Conservation (phyloP, 2,888 invertebrate species). For the Stenchaetothrips biformis region DNA sequence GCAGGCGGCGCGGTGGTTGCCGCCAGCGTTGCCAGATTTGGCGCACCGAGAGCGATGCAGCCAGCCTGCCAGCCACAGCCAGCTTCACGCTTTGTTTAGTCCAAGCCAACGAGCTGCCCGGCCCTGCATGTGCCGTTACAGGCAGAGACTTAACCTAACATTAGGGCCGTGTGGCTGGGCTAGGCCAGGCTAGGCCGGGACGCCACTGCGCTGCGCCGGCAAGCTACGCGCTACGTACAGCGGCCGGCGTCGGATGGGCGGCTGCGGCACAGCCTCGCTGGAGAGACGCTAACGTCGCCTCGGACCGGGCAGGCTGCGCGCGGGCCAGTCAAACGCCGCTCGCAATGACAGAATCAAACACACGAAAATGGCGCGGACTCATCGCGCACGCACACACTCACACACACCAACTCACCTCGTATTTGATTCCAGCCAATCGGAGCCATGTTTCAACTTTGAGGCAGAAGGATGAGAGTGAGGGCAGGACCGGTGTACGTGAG, state of each 20-base stretch:
- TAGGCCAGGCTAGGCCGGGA: not conserved
- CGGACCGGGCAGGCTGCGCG: not conserved
- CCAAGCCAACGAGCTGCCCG: not conserved
- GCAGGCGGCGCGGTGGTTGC: not conserved
- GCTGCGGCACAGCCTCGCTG: too few species aligned
- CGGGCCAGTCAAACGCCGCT: not conserved
- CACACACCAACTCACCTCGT: constrained; percentile 68
- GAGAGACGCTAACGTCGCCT: too few species aligned
- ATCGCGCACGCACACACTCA: not conserved
- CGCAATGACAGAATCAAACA: not conserved
- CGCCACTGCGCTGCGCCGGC: not conserved
- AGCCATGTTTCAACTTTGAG: constrained; percentile 96
- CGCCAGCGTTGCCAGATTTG: not conserved
- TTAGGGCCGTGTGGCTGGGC: not conserved
- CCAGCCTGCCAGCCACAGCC: not conserved
- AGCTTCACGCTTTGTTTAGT: constrained; percentile 8
- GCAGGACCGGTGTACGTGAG: constrained; percentile 81
- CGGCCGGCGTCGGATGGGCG: too few species aligned
- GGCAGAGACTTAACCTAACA: not conserved
- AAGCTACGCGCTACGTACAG: too few species aligned
- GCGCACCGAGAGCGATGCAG: not conserved
- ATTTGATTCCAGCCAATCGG: constrained; percentile 82
- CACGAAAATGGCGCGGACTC: not conserved
- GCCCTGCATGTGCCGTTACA: not conserved
- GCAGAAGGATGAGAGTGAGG: constrained; percentile 87